Base-by-base conservation (phyloP, 2,888 invertebrate species). In the Seira sanloemensis region DNA sequence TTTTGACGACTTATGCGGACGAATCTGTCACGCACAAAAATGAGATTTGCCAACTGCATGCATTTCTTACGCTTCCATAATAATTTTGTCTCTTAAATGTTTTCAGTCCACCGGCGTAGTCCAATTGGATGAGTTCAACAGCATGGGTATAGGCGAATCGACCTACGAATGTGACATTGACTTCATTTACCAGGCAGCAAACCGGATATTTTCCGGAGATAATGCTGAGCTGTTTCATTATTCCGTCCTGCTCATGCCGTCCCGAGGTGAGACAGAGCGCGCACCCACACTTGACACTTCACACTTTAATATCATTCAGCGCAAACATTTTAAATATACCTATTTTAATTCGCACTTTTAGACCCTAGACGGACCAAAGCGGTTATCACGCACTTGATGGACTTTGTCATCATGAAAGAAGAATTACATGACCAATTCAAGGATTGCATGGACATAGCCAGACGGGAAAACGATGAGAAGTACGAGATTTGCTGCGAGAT, bases 131-230 rank as follows among this genome's bases (percentile, higher is more conserved):
- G 25, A 46, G 0, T 79, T 79, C 24, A 79, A 79, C 46, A 25
- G 50, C 23, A 73, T 79, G 50, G 67, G 73, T 12, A 19, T 46
- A 0, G 79, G 79, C 9, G 58, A 72, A 9, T 46, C 67, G 4
- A 19, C 79, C 0, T 79, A 79, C 19, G 79, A 79, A 19, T 46
- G 50, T 66, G 79, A 27, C 9, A 72, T 79, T 24, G 79, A 79
- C 50, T 25, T 50, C 0, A 54, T 79, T 26, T 79, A 79, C 12
- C 72, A 72, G 9, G 79, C 72, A 1, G 46, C 65, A 7, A 73
- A 18, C 4, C 37, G 25, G 23, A 72, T 79, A 18, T 79, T 79
- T 73, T 73, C 79, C 0, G 79, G 73, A 26, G 67, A 73, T 21
- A 9, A 27, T 37, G n/a, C n/a, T n/a, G 71, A 79, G 0, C 50